Base-by-base conservation (phyloP, 2,797 vertebrate species). In the Peromyscus nudipes region DNA sequence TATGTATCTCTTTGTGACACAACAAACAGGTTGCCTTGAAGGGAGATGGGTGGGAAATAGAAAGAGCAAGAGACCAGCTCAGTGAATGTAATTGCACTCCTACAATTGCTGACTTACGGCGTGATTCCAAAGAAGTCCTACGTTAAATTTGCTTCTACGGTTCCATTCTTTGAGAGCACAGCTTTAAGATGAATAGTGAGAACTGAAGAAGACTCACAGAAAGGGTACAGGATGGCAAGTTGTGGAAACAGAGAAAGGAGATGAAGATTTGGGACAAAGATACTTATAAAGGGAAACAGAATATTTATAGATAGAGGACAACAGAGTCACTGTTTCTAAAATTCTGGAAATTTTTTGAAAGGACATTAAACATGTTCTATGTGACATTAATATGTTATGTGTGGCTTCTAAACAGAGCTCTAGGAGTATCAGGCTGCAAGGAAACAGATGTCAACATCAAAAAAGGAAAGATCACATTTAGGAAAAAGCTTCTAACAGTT, bases 1-100 rank as follows among this genome's bases (percentile, higher is more conserved):
- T 82, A 67, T 90, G 31, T 8, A 34, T 91, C 37, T 94, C 82
- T 62, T 80, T 19, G 14, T 73, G 84, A 90, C 92, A 64, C 43
- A 92, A 37, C 83, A 93, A 83, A 77, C 79, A 92, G 46, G 21
- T 49, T 43, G 13, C 79, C 31, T 82, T 73, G 46, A 62, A 82
- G 13, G 77, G 40, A n/a, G 6, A 65, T 17, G 27, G 55, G 13
- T 31, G 9, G 29, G 52, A 40, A 75, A 37, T 17, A 1, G 49
- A 27, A 62, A 83, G 21, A 81, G 29, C 34, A 67, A 73, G 69
- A 67, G 86, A 34, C 25, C 0, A 52, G 25, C 46, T 60, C 9
- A 2, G 1, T 49, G 60, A 82, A 79, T 17, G 0, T n/a, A 81
- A 60, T 60, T 89, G n/a, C 49, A 69, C 73, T 86, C 49, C n/a